These are phyloP conservation scores for Amblyopsis hoosieri DNA, from an alignment of 2,797 vertebrate species.

Conservation along the genomic window DNA sequence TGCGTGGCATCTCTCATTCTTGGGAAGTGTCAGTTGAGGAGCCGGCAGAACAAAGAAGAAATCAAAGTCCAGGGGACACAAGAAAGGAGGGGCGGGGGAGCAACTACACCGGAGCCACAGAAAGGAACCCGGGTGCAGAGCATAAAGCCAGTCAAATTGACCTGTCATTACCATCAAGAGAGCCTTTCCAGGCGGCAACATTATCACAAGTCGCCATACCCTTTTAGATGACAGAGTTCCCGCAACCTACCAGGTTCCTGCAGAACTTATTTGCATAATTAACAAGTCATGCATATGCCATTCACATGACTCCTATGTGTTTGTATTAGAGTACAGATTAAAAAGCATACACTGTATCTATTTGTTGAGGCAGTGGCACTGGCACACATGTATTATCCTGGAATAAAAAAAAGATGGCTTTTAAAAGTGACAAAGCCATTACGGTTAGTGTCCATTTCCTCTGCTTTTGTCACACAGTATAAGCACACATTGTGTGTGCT, in stretches of 20 bases:
- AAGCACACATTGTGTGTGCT: conserved; percentile 1
- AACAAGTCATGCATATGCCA: conserved; percentile 81
- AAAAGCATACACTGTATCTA: conserved; percentile 54
- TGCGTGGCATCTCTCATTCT: conserved; percentile 97
- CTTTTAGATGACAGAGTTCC: conserved; percentile 82
- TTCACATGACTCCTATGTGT: conserved; percentile 75
- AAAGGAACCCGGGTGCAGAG: conserved; percentile 78
- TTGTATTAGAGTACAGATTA: conserved; percentile 63
- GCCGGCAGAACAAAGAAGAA: conserved; percentile 91
- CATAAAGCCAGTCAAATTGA: conserved; percentile 91
- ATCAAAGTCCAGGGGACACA: conserved; percentile 86
- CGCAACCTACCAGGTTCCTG: conserved; percentile 77
- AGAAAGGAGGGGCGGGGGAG: conserved; percentile 50
- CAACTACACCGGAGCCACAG: conserved; percentile 72
- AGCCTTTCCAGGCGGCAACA: conserved; percentile 79
- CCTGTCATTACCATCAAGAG: conserved; percentile 89
- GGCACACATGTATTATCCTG: conserved; percentile 43
- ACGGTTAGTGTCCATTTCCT: neutral
- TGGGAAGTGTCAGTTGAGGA: conserved; percentile 88
- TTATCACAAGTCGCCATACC: conserved; percentile 80
- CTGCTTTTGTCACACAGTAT: conserved; percentile 14
- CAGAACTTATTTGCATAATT: conserved; percentile 82
- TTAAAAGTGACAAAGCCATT: conserved; percentile 8
- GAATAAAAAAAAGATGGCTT: conserved; percentile 34
- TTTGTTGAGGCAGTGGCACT: conserved; percentile 27